phyloP scores from a whole-genome alignment of 1,140 invertebrate species.

The Pachypsylla venusta region DNA sequence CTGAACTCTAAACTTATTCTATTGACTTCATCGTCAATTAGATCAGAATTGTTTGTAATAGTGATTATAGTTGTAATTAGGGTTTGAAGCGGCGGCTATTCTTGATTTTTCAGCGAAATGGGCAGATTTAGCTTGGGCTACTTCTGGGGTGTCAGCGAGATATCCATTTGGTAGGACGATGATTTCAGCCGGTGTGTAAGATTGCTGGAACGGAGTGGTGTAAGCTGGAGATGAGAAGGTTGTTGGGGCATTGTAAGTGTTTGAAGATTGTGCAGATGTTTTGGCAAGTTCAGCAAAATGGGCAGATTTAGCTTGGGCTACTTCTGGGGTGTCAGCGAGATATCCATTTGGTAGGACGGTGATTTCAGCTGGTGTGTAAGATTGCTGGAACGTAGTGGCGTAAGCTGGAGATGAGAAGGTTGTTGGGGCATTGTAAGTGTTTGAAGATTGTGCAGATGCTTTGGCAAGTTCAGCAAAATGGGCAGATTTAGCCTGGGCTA shows the following conservation, averaged over 20 bases:
- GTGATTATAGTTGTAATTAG: too few species aligned
- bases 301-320: constrained; percentile 34
- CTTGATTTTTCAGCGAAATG: constrained; percentile 33
- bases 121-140: constrained; percentile 39
- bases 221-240: too few species aligned
- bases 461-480: constrained; percentile 40
- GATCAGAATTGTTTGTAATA: too few species aligned
- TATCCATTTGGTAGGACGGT: constrained; percentile 28
- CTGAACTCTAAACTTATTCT: too few species aligned
- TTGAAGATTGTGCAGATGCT: constrained; percentile 29
- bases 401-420: constrained; percentile 29
- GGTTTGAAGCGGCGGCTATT: constrained; percentile 11
- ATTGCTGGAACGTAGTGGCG: constrained; percentile 23
- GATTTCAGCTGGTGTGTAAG: constrained; percentile 12
- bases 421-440: constrained; percentile 24
- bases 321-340: constrained; percentile 37
- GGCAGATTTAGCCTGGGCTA: constrained; percentile 40
- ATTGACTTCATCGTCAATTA: too few species aligned
- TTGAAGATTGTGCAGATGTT: constrained; percentile 29
- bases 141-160: constrained; percentile 42
- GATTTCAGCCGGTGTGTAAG: too few species aligned
- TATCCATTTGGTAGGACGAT: constrained; percentile 38
- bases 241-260: constrained; percentile 23
- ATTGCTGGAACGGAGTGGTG: too few species aligned
- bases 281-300: constrained; percentile 30